Evolutionary conservation across 2,797 vertebrate species (phyloP), one percentile per base, ranked within the genome.

Genomic region (Otolemur crassicaudatus): DNA sequence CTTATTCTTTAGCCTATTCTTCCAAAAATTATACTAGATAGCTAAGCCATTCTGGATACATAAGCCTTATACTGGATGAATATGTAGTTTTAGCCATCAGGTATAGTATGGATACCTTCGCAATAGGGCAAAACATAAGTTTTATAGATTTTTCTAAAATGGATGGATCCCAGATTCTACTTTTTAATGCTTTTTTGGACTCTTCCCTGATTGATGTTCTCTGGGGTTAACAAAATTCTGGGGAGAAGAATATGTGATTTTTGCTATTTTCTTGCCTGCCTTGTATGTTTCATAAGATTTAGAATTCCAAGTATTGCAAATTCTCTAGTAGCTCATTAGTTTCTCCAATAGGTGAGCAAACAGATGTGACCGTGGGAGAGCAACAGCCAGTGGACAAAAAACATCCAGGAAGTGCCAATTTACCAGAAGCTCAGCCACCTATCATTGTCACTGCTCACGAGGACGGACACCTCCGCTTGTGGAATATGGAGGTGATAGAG

Each of bases 361-460:
- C 53, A 75, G 91, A 95, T 27, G 31, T 61, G 22, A 20, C 0
- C 0, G 25, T 0, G 0, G 75, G 63, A 81, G 63, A 95, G 46
- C 96, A 91, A 37, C 82, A 87, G 22, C 0, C 77, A 31, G 40
- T 0, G 1, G n/a, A 89, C 77, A 94, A 31, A 37, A 97, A 73
- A 2, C 34, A 56, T 17, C 29, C 20, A 2, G 49, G 1, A 22
- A 6, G 3, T 53, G 0, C 11, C 85, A 53, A 1, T 6, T 7
- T 40, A 2, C 1, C 12, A 0, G 91, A 98, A 20, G 0, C n/a
- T 46, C 93, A 77, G 5, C 70, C 97, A 67, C 98, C 98, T 2
- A 0, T 98, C 27, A n/a, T 98, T 23, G 98, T 94, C 83, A 98
- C 98, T 56, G 98, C 98, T 37, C 98, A 98, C 27, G 98, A 98